Conservation (phyloP, 2,797 vertebrate genomes). For the Champsocephalus esox region DNA sequence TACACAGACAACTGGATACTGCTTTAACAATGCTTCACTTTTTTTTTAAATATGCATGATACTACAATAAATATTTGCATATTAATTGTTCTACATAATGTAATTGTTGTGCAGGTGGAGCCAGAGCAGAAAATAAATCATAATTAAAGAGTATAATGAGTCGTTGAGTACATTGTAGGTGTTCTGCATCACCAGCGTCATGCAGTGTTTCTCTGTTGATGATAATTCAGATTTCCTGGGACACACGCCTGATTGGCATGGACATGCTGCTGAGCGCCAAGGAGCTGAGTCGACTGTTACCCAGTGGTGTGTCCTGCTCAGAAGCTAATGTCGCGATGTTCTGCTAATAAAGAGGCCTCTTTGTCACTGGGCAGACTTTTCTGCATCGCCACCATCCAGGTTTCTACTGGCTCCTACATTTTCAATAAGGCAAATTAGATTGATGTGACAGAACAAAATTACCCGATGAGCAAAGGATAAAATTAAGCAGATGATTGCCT, state of each 20-base stretch:
- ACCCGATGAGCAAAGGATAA: slow-evolving; percentile 52
- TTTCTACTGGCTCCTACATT: slow-evolving; percentile 42
- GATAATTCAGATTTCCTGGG: slow-evolving; percentile 69
- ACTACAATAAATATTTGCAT: slow-evolving; percentile 58
- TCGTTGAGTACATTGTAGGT: slow-evolving; percentile 46
- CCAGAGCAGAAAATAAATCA: slow-evolving; percentile 31
- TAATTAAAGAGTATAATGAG: slow-evolving; percentile 65
- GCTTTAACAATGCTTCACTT: neutral
- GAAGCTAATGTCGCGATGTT: slow-evolving; percentile 72
- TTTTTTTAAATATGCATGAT: slow-evolving; percentile 40
- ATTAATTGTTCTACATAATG: slow-evolving; percentile 53
- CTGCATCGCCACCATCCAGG: slow-evolving; percentile 43
- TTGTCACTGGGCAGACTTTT: slow-evolving; percentile 63
- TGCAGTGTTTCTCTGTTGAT: slow-evolving; percentile 43
- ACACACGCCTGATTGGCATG: slow-evolving; percentile 67
- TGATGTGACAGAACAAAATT: slow-evolving; percentile 52
- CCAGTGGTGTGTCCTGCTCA: slow-evolving; percentile 63
- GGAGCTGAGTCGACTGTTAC: slow-evolving; percentile 55
- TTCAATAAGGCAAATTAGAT: slow-evolving; percentile 58
- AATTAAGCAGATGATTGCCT: slow-evolving; percentile 66
- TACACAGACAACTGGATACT: neutral
- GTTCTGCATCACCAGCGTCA: slow-evolving; percentile 57
- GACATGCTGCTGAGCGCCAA: slow-evolving; percentile 58
- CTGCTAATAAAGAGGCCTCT: slow-evolving; percentile 72
- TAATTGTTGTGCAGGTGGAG: slow-evolving; percentile 53